Conservation (phyloP, 2,113 vertebrate genomes). For the Lepisosteus oculatus region DNA sequence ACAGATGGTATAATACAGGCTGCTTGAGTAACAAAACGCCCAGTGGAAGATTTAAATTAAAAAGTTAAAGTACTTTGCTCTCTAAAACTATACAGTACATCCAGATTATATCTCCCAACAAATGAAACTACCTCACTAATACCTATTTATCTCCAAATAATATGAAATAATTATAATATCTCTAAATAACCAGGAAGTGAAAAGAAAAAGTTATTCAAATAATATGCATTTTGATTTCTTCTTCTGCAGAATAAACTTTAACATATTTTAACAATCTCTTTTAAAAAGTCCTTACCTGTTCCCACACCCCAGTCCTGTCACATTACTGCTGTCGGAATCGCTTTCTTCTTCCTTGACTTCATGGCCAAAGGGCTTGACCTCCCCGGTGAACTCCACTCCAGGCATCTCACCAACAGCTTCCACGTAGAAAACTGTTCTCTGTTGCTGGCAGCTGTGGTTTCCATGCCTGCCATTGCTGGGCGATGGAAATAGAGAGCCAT, state of each 20-base stretch:
- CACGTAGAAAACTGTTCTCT: conserved; percentile 65
- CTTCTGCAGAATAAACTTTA: no score
- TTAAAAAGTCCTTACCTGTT: conserved; percentile 53
- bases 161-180: no score
- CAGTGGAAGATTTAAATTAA: neutral
- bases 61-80: neutral
- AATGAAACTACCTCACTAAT: no score
- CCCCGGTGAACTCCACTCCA: conserved; percentile 55
- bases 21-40: neutral
- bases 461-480: conserved; percentile 33
- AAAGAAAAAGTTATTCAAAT: no score
- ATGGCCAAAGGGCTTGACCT: conserved; percentile 48
- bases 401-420: conserved; percentile 61
- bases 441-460: conserved; percentile 35
- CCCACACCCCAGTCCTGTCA: conserved; percentile 62
- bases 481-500: conserved; percentile 51
- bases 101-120: neutral
- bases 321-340: conserved; percentile 32
- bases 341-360: conserved; percentile 52
- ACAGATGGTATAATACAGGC: neutral
- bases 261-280: neutral
- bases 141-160: no score
- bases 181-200: no score
- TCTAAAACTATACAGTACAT: neutral
- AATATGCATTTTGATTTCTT: no score